phyloP scores from a whole-genome alignment of 2,113 vertebrate species.

The Hippocampus mohnikei region DNA sequence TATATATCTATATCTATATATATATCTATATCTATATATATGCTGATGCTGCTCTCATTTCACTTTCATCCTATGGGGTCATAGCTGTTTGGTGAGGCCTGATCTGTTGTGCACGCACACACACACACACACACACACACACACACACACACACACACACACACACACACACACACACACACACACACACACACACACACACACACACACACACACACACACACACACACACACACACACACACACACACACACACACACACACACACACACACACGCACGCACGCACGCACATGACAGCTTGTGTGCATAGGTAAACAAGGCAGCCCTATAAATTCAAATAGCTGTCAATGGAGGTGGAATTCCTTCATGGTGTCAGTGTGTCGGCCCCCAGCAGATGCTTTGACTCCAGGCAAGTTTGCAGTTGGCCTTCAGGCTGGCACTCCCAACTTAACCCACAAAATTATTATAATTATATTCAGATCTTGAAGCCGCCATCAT shows the following conservation, averaged over 20 bases:
- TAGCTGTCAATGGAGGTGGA: constrained; percentile 64
- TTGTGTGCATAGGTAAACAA: constrained; percentile 78
- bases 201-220: constrained; percentile 8
- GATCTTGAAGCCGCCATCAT: neutral
- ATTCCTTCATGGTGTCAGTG: constrained; percentile 59
- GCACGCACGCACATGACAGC: constrained; percentile 10
- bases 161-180: too few relatives aligned
- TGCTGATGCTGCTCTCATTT: neutral
- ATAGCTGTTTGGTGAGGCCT: constrained; percentile 36
- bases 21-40: too few relatives aligned
- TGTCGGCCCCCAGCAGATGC: constrained; percentile 61
- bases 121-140: too few relatives aligned
- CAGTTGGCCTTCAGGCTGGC: constrained; percentile 57
- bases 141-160: too few relatives aligned
- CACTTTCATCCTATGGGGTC: constrained; percentile 19
- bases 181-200: too few relatives aligned
- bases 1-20: too few relatives aligned
- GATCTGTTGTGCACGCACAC: too few relatives aligned
- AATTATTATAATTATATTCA: neutral
- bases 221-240: constrained; percentile 12
- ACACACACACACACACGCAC: constrained; percentile 11
- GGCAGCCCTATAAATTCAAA: constrained; percentile 84
- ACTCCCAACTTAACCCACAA: constrained; percentile 31
- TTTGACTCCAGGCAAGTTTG: constrained; percentile 43
- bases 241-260: constrained; percentile 13